These are phyloP conservation scores for Sarcophaga bullata DNA, from an alignment of 1,140 invertebrate species.

Conservation along the genomic window DNA sequence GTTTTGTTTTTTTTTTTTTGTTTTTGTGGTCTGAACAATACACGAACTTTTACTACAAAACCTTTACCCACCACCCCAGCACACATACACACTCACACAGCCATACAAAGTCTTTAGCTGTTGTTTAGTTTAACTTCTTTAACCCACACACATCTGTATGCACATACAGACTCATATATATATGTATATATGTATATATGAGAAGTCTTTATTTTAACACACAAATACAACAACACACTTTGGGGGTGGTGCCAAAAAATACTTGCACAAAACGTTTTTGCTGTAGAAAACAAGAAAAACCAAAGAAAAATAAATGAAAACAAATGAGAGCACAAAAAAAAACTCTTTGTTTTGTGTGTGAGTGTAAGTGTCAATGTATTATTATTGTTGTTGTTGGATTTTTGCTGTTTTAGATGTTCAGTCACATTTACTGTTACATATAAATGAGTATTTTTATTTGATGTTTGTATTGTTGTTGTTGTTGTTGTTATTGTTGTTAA, in stretches of 20 bases:
- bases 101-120: not conserved
- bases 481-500: conserved; percentile 10
- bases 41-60: not conserved
- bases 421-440: not conserved
- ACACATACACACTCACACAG: no score
- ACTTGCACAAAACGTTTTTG: not conserved
- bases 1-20: no score
- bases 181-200: no score
- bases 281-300: not conserved
- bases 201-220: no score
- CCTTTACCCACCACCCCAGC: not conserved
- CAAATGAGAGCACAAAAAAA: not conserved
- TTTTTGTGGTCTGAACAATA: not conserved
- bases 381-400: not conserved
- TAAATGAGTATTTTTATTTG: not conserved
- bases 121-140: not conserved
- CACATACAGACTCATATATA: not conserved
- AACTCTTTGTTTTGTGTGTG: conserved; percentile 14
- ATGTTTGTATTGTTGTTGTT: conserved; percentile 9
- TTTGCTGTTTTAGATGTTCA: not conserved
- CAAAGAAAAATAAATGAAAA: not conserved
- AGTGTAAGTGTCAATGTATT: not conserved
- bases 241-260: conserved; percentile 32
- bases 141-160: not conserved
- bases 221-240: not conserved